Evolutionary conservation across 2,888 invertebrate species (phyloP), one percentile per base, ranked within the genome.

Genomic region (Pyrrhia umbra): DNA sequence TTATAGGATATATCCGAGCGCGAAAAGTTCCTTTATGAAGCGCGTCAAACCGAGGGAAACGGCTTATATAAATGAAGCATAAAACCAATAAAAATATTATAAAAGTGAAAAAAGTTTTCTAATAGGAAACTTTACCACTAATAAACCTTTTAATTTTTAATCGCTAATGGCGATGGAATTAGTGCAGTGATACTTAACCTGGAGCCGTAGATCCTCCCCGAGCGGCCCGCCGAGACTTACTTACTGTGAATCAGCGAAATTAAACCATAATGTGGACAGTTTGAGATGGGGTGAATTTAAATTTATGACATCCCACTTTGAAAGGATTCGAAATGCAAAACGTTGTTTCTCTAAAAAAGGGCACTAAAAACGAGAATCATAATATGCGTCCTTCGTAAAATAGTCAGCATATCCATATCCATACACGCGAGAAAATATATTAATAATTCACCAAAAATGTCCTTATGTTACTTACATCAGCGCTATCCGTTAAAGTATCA

Each of bases 351-450:
- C 49, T 50, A 64, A 54, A 59, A 51, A 51, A 45, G 37, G 50
- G 18, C 6, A 15, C n/a, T n/a, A n/a, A n/a, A n/a, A n/a, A n/a
- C n/a, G n/a, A n/a, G 25, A 54, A 13, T 39, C 46, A 68, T 54
- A 68, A 68, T 60, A 74, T 74, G 70, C 37, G 54, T 54, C 50
- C 68, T 49, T 67, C 60, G 37, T 55, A 59, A 59, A 67, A 68
- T 55, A 50, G 23, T 68, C 50, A 45, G 16, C 42, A 59, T 46
- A 21, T 50, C 67, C 54, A 67, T 50, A 25, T 50, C 59, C 59
- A 51, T 37, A 40, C 34, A 21, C 20, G 30, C 47, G 10, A 30
- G 30, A 13, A 13, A 30, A 30, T 30, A 30, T 30, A 13, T 10
- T 13, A 13, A 30, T 10, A 30, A 30, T 13, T 10, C n/a, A n/a